Evolutionary conservation across 2,113 vertebrate genomes (phyloP), one percentile per base, ranked within the genome.

Genomic region (Rostratula benghalensis): DNA sequence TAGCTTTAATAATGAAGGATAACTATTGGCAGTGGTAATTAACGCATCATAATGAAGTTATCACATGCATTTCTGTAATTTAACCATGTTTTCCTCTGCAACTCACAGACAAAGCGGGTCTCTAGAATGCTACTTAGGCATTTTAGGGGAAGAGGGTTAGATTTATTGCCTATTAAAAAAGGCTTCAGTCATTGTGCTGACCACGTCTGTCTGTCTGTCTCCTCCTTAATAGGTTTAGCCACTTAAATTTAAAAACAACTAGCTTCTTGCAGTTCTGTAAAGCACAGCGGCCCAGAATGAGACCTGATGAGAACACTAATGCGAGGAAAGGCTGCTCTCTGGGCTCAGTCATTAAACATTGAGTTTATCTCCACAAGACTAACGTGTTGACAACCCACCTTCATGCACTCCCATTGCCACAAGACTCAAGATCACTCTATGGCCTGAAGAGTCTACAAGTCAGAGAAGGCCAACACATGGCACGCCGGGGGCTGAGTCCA

Each of bases 401-500:
- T 86, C 81, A 41, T 18, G 24, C 13, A 53, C 24, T 89, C n/a
- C 57, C 11, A 1, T 8, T 69, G 21, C 35, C 67, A 63, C 21
- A 67, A 43, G 70, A 67, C 68, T 11, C 1, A 3, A 92, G 39
- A 71, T 30, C 37, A 15, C 33, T 5, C 33, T 17, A 13, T 1
- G 5, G 31, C 10, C 51, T 67, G 46, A 50, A 45, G 15, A 53
- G 28, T 59, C 73, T 43, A 31, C 48, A 77, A 37, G 54, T 61
- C 59, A 80, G 61, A 9, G 27, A 93, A 70, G 50, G 82, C 8
- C 10, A 83, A 82, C 1, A 22, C 21, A 50, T 7, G 18, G 37
- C 0, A 2, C 27, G 31, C 41, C 23, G 20, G 27, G 7, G 18
- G 15, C 50, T 2, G 0, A 56, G 69, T 48, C 5, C 46, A 31